These are phyloP conservation scores for Nannoperca australis DNA, from an alignment of 2,797 vertebrate genomes.

Conservation along the genomic window DNA sequence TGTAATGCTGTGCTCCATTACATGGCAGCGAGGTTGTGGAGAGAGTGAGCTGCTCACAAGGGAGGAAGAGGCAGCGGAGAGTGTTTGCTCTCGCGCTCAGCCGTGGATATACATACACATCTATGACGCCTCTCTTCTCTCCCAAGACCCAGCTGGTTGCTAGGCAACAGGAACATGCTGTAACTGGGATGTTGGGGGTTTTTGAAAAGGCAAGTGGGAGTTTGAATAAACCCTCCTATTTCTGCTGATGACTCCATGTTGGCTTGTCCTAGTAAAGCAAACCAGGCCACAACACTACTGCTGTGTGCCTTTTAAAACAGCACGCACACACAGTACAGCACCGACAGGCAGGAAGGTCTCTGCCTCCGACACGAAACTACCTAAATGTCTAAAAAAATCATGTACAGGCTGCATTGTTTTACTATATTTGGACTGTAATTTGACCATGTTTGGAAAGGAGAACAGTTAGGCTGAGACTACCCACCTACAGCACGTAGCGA, in stretches of 20 bases:
- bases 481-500: constrained; percentile 38
- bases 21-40: constrained; percentile 31
- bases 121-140: constrained; percentile 70
- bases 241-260: constrained; percentile 68
- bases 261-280: constrained; percentile 79
- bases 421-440: constrained; percentile 70
- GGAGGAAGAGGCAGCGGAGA: constrained; percentile 48
- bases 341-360: background rate
- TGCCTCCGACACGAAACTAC: background rate
- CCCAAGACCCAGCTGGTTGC: constrained; percentile 79
- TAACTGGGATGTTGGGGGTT: constrained; percentile 76
- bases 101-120: constrained; percentile 66
- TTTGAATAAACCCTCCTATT: constrained; percentile 79
- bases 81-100: constrained; percentile 64
- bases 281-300: constrained; percentile 56
- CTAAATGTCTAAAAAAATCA: constrained; percentile 49
- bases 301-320: constrained; percentile 26
- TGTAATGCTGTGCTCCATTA: constrained; percentile 45
- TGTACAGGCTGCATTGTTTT: constrained; percentile 41
- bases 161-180: constrained; percentile 81
- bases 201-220: constrained; percentile 79
- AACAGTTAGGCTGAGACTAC: constrained; percentile 47
- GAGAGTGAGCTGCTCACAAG: constrained; percentile 53
- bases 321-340: constrained; percentile 3
- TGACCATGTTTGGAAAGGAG: constrained; percentile 60